Conservation (phyloP, 2,888 invertebrate genomes). For the Microchrysa polita region DNA sequence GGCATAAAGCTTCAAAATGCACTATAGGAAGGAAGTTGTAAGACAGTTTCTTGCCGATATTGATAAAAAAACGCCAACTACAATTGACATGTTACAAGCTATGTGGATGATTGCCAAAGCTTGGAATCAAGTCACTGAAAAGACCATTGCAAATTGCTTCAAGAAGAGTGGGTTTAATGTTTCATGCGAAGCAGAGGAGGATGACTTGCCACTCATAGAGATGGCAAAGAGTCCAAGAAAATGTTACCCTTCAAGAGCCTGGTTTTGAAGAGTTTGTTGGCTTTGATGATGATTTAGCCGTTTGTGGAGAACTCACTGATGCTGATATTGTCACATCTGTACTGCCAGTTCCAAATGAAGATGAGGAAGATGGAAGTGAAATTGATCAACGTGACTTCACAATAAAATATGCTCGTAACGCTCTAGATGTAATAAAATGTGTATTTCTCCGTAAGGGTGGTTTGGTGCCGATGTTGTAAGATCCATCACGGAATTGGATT, state of each 20-base stretch:
- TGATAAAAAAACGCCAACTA: constrained; percentile 2
- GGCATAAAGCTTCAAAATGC: neutral
- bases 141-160: constrained; percentile 10
- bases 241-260: neutral
- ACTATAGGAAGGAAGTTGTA: constrained; percentile 9
- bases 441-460: constrained; percentile 5
- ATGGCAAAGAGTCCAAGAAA: neutral
- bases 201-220: neutral
- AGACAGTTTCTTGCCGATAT: constrained; percentile 6
- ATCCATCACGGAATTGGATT: neutral
- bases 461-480: neutral
- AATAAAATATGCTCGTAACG: constrained; percentile 2
- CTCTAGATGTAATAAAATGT: constrained; percentile 14
- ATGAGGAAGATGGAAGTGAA: constrained; percentile 16
- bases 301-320: constrained; percentile 14
- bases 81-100: constrained; percentile 12
- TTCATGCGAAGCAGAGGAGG: neutral
- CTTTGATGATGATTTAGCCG: neutral
- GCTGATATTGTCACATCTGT: constrained; percentile 8
- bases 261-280: no score
- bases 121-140: constrained; percentile 14
- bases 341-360: neutral
- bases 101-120: no score
- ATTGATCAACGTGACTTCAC: constrained; percentile 17
- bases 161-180: constrained; percentile 22